Evolutionary conservation across 2,888 invertebrate genomes (phyloP), one percentile per base, ranked within the genome.

Genomic region (Sarcophaga variegata): DNA sequence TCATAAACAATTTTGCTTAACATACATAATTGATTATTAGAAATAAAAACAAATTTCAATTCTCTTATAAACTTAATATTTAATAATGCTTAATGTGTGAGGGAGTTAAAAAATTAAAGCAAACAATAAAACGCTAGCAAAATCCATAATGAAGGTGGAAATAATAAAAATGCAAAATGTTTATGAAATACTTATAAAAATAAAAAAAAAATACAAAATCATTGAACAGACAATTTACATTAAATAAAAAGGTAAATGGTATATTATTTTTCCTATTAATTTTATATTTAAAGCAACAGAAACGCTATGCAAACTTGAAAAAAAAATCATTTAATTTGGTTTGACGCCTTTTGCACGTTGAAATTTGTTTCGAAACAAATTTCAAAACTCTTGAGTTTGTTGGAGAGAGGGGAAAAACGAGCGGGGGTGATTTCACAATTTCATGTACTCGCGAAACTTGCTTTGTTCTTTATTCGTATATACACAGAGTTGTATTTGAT

Each of bases 111-210:
- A 67, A 37, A 74, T 12, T 47, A 47, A 54, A 54, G 54, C 86
- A 81, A 80, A 81, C 72, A 87, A 54, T 54, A 54, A 20, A 63
- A 47, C 59, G n/a, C n/a, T 59, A 59, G 37, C 37, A 37, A 37
- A 6, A 37, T 37, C 8, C 37, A 37, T 84, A 64, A 45, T 66
- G 76, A 47, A 62, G 67, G 22, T 80, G 76, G 14, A 88, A 71
- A 77, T 63, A 72, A 83, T 74, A 83, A 66, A 78, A 70, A 88
- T 87, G 88, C 83, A 88, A 83, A 59, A 85, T 37, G 37, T 37
- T 37, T 37, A 37, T 37, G 8, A 77, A 67, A 82, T 14, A 66
- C 71, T 63, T 76, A 83, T 27, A 75, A 20, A 76, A 83, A 66
- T 54, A 81, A 79, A 76, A 76, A 83, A 66, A 54, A 81, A 79